These are phyloP conservation scores for Drosophila sp. DNA, from an alignment of 1,140 invertebrate genomes.

Conservation along the genomic window DNA sequence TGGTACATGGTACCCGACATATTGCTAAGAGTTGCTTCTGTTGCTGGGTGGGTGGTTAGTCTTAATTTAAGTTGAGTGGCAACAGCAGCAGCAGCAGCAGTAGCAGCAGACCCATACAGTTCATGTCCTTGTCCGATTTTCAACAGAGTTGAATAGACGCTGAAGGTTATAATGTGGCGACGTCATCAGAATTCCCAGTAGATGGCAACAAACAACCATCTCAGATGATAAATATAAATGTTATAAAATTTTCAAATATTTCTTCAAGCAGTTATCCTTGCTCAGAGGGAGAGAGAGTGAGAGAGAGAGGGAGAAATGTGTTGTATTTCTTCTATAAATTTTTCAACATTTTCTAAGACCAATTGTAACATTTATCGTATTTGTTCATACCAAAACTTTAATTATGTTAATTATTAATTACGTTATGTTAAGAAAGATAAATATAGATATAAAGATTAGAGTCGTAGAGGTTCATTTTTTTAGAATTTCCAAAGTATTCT, in stretches of 20 bases:
- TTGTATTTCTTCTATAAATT: too few relatives aligned
- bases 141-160: constrained; percentile 66
- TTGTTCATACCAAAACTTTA: too few relatives aligned
- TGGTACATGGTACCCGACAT: constrained; percentile 9
- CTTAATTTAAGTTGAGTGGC: constrained; percentile 10
- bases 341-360: too few relatives aligned
- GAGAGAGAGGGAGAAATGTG: too few relatives aligned
- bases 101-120: constrained; percentile 18
- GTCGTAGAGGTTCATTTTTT: too few relatives aligned
- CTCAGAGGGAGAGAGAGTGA: too few relatives aligned
- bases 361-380: too few relatives aligned
- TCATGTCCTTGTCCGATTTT: constrained; percentile 71
- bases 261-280: too few relatives aligned
- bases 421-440: too few relatives aligned
- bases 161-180: constrained; percentile 49
- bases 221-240: not conserved
- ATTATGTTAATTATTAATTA: too few relatives aligned
- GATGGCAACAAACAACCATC: not conserved
- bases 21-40: not conserved
- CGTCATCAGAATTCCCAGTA: not conserved
- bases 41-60: not conserved
- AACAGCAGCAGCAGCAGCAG: not conserved
- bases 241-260: not conserved
- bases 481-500: too few relatives aligned
- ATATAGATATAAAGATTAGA: too few relatives aligned